phyloP scores from a whole-genome alignment of 2,888 invertebrate genomes.

The Yponomeuta plumbellus region DNA sequence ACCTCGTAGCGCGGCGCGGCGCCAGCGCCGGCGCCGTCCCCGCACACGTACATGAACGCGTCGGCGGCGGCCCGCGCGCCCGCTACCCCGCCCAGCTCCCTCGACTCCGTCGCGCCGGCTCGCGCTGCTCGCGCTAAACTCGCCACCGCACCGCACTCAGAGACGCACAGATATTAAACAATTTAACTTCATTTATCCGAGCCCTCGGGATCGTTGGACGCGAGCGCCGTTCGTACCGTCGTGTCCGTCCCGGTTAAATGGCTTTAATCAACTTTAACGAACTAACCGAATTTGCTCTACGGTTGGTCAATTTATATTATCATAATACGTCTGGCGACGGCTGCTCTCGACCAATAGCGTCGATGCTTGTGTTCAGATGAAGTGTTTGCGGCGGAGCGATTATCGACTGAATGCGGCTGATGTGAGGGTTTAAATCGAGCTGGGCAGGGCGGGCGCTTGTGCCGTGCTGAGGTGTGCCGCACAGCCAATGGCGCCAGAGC shows the following conservation, averaged over 20 bases:
- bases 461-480: constrained; percentile 6
- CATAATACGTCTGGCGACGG: constrained; percentile 58
- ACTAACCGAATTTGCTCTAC: constrained; percentile 75
- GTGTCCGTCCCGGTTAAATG: constrained; percentile 74
- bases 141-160: constrained; percentile 36
- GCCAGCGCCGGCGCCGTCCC: constrained; percentile 40
- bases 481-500: constrained; percentile 12
- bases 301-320: constrained; percentile 78
- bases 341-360: constrained; percentile 46
- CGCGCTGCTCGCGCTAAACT: constrained; percentile 35
- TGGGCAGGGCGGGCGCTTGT: constrained; percentile 4
- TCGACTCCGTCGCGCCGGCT: constrained; percentile 63
- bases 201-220: constrained; percentile 63
- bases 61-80: constrained; percentile 63
- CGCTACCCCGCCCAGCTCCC: constrained; percentile 69
- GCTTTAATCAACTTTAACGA: constrained; percentile 77
- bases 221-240: constrained; percentile 69
- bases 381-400: constrained; percentile 25
- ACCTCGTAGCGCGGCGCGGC: constrained; percentile 61
- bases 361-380: constrained; percentile 20
- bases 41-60: constrained; percentile 71
- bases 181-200: constrained; percentile 68
- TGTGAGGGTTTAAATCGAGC: neutral
- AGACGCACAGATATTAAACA: constrained; percentile 57
- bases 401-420: constrained; percentile 2